Base-by-base conservation (phyloP, 1,140 invertebrate genomes). In the Apis cerana region DNA sequence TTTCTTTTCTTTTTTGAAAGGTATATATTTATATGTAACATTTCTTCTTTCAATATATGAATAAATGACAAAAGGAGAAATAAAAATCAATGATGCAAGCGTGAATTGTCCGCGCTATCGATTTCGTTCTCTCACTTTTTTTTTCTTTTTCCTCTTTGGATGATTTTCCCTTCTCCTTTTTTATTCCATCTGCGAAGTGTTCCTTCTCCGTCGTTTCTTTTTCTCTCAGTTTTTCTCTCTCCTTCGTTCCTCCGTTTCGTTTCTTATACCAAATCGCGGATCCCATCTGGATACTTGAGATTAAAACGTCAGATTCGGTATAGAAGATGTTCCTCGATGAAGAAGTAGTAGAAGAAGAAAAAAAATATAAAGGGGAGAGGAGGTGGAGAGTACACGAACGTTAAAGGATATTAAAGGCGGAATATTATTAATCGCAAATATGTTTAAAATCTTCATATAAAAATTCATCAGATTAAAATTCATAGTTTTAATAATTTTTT, bases 271-370 rank as follows among this genome's bases (percentile, higher is more conserved):
- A 85, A 90, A 90, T 90, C 89, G 77, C 85, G 86, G 91, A 93
- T 91, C 92, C 89, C 92, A 94, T 94, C 92, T 93, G 91, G 91
- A 92, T 93, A 91, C 92, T 93, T 91, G 91, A 94, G 92, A 94
- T 94, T 93, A 92, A 94, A 93, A 93, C 88, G 93, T 94, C 93
- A 93, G 90, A 92, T 93, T 92, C 85, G 89, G 88, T 89, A 87
- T 64, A 81, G 88, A 84, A 78, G 84, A 90, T 76, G 67, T 79
- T 90, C 85, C 86, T 82, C 76, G 81, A 82, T 83, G 80, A 85
- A 77, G 67, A 52, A 61, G 27, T n/a, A n/a, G 27, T 77, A 77
- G 67, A 69, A 78, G 68, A 75, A 80, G 83, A 80, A 71, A 62
- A 71, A 27, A 52, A 52, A 67, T 50, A 67, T 70, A 80, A 48